These are phyloP conservation scores for Macrosteles quadrilineatus DNA, from an alignment of 1,140 invertebrate genomes.

Conservation along the genomic window DNA sequence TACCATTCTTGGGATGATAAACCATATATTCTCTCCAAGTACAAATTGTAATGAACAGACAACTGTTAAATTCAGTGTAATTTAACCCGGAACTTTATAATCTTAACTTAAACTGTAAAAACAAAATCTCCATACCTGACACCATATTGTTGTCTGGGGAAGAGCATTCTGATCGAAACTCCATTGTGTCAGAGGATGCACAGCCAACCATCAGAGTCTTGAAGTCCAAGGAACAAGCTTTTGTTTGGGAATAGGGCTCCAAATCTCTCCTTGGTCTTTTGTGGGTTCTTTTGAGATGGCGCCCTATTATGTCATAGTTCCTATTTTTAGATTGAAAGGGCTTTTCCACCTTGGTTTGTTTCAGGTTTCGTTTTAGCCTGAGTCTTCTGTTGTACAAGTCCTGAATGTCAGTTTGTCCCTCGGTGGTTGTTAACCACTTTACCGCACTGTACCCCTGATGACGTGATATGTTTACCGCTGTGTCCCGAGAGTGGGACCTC, in stretches of 20 bases:
- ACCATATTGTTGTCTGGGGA: constrained; percentile 41
- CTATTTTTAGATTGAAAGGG: not conserved
- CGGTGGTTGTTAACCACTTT: not conserved
- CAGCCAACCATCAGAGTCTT: constrained; percentile 47
- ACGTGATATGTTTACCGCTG: not conserved
- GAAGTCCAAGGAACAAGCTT: constrained; percentile 40
- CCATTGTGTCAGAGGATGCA: constrained; percentile 46
- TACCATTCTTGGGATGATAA: no score
- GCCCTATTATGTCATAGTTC: not conserved
- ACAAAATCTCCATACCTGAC: constrained; percentile 46
- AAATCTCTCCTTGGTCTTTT: constrained; percentile 12
- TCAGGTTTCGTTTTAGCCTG: constrained; percentile 3
- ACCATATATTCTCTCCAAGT: no score
- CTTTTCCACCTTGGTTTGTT: not conserved
- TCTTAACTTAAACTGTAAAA: no score
- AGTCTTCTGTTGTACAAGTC: not conserved
- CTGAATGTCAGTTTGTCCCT: not conserved
- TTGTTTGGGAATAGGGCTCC: constrained; percentile 6
- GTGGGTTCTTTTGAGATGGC: no score
- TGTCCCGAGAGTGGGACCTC: not conserved
- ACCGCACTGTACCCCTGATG: not conserved
- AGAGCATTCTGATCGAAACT: constrained; percentile 48
- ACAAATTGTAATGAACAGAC: no score
- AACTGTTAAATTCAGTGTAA: no score
- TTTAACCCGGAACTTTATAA: no score